Evolutionary conservation across 2,797 vertebrate species (phyloP), one percentile per base, ranked within the genome.

Genomic region (Hydrophis major): DNA sequence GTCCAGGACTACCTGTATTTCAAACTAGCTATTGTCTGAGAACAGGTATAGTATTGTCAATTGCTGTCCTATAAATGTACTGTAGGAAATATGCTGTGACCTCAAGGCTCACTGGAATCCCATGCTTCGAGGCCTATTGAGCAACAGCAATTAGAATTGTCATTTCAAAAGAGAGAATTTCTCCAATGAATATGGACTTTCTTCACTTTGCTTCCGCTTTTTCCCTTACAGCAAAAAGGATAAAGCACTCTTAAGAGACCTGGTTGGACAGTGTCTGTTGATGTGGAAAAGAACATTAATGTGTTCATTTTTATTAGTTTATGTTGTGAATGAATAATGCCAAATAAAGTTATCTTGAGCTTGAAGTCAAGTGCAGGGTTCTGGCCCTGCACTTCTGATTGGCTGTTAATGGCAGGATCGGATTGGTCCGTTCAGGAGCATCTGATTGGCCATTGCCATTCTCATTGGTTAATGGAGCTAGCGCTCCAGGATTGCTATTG

Each of bases 91-190:
- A 90, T 69, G 6, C 18, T 74, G 88, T 55, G 93, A 69, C 22
- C 59, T 1, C 0, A 0, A 6, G 87, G 87, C 86, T 57, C 16
- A 0, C 42, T 42, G 92, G 12, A 90, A 13, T 27, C 25, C n/a
- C 11, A 42, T 18, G 37, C 37, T 61, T 87, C 22, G 1, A n/a
- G 7, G 47, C 2, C 28, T 18, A 1, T 0, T 61, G 56, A 63
- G 20, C 0, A 56, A 1, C 53, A 32, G 4, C 0, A 0, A 18
- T 6, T 42, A 14, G 0, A 0, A 22, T 78, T 25, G 14, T 2
- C 4, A 50, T n/a, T 8, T 1, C 27, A 18, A 37, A 83, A 90
- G 1, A 50, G 25, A n/a, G 14, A 22, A 57, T 59, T 14, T 92
- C 27, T 87, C 37, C n/a, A 42, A 4, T 42, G 28, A 56, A 55